phyloP scores from a whole-genome alignment of 2,797 vertebrate species.

The Oreochromis mossambicus region DNA sequence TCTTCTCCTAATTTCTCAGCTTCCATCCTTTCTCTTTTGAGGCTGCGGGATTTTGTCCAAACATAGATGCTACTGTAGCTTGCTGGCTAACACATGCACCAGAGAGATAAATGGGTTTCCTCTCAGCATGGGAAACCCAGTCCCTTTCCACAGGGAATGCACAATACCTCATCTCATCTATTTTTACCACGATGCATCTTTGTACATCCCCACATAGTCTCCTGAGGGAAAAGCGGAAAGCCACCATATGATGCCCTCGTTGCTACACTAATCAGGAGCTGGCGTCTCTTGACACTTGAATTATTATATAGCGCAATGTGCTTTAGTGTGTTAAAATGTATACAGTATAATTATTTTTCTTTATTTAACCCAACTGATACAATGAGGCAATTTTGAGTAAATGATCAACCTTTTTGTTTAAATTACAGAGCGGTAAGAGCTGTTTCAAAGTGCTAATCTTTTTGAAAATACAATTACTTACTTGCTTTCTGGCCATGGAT shows the following conservation, averaged over 20 bases:
- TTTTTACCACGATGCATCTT: slow-evolving; percentile 46
- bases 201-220: slow-evolving; percentile 20
- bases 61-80: slow-evolving; percentile 25
- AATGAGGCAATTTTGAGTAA: not conserved
- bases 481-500: not conserved
- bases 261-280: slow-evolving; percentile 1
- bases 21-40: slow-evolving; percentile 11
- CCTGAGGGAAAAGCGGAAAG: slow-evolving; percentile 15
- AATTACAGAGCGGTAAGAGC: not conserved
- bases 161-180: slow-evolving; percentile 35
- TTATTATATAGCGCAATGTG: not conserved
- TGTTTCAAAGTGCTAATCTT: not conserved
- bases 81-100: slow-evolving; percentile 1
- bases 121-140: slow-evolving; percentile 27
- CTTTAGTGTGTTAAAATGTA: not conserved
- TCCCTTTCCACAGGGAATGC: slow-evolving; percentile 36
- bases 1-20: not conserved
- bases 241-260: slow-evolving; percentile 29
- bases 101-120: slow-evolving; percentile 45
- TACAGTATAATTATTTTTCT: not conserved
- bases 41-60: slow-evolving; percentile 20
- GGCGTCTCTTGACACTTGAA: not conserved
- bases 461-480: not conserved
- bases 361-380: not conserved
- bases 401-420: not conserved